Percentiles rank a stretch among this genome's conserved stretches.
These are phyloP conservation scores for Amiota communis DNA, from an alignment of 2,888 invertebrate species.

Conservation along the genomic window DNA sequence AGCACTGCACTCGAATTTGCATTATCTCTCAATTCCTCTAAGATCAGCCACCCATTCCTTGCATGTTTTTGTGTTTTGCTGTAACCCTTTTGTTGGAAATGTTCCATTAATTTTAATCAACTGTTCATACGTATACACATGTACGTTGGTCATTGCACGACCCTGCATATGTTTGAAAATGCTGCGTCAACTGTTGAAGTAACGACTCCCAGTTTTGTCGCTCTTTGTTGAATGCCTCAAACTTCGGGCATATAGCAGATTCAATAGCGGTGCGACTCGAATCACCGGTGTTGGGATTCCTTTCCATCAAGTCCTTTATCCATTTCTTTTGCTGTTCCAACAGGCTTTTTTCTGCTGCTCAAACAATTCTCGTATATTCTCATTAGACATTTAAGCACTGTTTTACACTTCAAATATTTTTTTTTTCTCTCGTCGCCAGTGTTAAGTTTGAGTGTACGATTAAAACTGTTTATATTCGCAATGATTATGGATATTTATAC, in stretches of 20 bases:
- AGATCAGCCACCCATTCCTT: not conserved
- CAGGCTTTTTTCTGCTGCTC: too few species aligned
- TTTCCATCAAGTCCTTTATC: not conserved
- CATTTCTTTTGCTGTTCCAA: not conserved
- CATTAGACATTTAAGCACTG: not conserved
- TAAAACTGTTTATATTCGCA: too few species aligned
- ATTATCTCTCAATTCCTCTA: not conserved
- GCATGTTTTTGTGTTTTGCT: not conserved
- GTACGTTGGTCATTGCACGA: not conserved
- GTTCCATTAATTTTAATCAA: not conserved
- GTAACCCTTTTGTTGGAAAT: not conserved
- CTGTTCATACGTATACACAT: not conserved
- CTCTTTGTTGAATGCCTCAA: not conserved
- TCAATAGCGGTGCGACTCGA: not conserved
- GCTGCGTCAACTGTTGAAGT: not conserved
- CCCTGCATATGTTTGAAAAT: not conserved
- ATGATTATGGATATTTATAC: too few species aligned
- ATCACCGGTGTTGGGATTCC: not conserved
- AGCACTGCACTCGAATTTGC: not conserved
- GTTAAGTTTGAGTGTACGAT: not conserved
- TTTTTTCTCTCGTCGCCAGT: not conserved
- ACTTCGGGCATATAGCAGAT: not conserved
- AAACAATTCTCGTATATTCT: not conserved
- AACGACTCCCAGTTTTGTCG: not conserved
- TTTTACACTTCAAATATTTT: not conserved